Percentiles rank a stretch among this genome's conserved stretches.
Evolutionary conservation across 2,113 vertebrate species (phyloP).

Genomic region (Sigmodon hispidus): DNA sequence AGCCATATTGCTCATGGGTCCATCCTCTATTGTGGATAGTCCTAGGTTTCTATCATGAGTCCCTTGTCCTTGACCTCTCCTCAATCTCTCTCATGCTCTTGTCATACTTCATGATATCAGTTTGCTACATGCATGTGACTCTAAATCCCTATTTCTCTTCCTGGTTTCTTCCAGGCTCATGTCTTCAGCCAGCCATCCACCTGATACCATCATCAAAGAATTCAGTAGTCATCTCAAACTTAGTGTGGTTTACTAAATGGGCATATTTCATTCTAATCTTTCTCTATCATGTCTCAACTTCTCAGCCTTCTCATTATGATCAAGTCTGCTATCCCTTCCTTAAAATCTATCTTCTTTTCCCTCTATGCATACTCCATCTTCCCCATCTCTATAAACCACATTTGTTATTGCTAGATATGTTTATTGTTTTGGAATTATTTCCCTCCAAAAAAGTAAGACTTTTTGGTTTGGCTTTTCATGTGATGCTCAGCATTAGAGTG

Average conservation of each 20-base stretch:
- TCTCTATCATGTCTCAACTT: neutral
- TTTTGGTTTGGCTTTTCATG: neutral
- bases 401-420: neutral
- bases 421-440: neutral
- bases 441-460: neutral
- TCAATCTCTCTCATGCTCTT: neutral
- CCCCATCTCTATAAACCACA: neutral
- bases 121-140: neutral
- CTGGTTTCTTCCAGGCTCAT: neutral
- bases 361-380: neutral
- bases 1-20: neutral
- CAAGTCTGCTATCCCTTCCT: neutral
- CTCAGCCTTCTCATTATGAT: neutral
- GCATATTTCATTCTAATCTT: neutral
- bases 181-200: neutral
- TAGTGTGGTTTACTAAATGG: neutral
- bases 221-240: neutral
- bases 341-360: neutral
- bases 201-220: neutral
- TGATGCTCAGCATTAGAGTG: neutral
- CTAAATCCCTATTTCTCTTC: neutral
- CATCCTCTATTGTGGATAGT: neutral
- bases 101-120: neutral
- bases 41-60: neutral
- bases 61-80: neutral